Evolutionary conservation across 2,888 invertebrate genomes (phyloP), one percentile per base, ranked within the genome.

Genomic region (Tuta absoluta): DNA sequence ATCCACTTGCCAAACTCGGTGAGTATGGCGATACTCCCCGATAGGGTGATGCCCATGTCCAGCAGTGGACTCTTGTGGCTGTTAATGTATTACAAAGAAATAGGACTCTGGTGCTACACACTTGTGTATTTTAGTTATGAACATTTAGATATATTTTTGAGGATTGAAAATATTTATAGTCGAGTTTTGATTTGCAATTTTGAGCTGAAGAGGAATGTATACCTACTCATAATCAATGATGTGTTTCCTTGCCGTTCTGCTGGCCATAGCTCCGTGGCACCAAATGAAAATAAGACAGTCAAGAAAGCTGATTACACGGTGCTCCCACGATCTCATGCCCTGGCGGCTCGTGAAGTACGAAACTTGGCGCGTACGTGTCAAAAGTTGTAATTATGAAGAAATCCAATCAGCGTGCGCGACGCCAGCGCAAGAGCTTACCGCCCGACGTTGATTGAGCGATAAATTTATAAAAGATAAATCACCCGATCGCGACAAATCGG

Each of bases 321-420:
- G 89, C 87, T 91, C 91, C 89, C 91, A 91, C 91, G 91, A 87
- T 89, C 90, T 84, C 86, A 73, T 86, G 87, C 80, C 87, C 87
- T 80, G 84, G 80, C 87, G 81, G 84, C 82, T 80, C 77, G 82
- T 77, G 80, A 81, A 82, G 89, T 85, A 89, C 87, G 86, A 90
- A 90, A 87, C 90, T 89, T 91, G 86, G 86, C 89, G 86, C 86
- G 84, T 86, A 88, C 89, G 84, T 88, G 91, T 91, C 91, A 91
- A 91, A 91, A 91, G 88, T 90, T 89, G 89, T 91, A 91, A 91
- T 91, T 91, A 91, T 88, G 88, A 90, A 88, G 89, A 89, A 91
- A 91, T 87, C 89, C 91, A 91, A 91, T 91, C 91, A 91, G 83
- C 85, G 80, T 78, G 75, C 78, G 81, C 81, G 71, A 71, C 70